Percentiles rank a stretch among this genome's conserved stretches.
phyloP scores from a whole-genome alignment of 2,113 vertebrate genomes.

The Charadrius vociferus region DNA sequence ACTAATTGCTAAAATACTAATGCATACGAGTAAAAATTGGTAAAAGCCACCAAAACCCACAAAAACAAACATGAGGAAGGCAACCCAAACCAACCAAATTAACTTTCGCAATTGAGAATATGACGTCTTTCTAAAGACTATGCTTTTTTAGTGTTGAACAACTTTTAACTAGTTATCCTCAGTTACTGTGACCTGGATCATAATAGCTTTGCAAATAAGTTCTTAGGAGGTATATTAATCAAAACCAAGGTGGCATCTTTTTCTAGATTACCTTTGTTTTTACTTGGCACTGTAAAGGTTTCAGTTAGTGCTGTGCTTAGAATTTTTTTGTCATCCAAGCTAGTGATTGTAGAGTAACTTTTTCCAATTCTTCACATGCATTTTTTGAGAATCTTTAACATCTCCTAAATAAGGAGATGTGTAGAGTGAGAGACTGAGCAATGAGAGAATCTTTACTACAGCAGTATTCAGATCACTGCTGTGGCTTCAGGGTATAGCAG shows the following conservation, averaged over 20 bases:
- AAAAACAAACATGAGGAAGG: not conserved
- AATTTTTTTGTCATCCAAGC: not conserved
- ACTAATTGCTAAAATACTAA: not conserved
- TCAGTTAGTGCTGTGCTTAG: not conserved
- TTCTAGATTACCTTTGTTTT: not conserved
- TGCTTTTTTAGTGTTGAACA: not conserved
- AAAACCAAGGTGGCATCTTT: not conserved
- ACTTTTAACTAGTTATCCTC: not conserved
- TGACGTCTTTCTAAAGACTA: not conserved
- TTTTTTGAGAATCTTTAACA: not conserved
- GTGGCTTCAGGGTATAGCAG: not conserved
- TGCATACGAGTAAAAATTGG: not conserved
- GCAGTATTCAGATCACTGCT: not conserved
- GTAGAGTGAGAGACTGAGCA: not conserved
- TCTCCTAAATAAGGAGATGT: not conserved
- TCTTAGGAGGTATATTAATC: not conserved
- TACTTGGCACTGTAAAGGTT: not conserved
- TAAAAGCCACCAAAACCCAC: not conserved
- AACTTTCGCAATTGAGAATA: not conserved
- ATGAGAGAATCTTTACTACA: not conserved
- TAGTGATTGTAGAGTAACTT: not conserved
- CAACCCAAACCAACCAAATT: not conserved
- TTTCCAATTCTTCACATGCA: fast-evolving
- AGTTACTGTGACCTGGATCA: not conserved
- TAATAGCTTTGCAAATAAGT: not conserved